Evolutionary conservation across 2,888 invertebrate genomes (phyloP), one percentile per base, ranked within the genome.

Genomic region (Conchocele bisecta): DNA sequence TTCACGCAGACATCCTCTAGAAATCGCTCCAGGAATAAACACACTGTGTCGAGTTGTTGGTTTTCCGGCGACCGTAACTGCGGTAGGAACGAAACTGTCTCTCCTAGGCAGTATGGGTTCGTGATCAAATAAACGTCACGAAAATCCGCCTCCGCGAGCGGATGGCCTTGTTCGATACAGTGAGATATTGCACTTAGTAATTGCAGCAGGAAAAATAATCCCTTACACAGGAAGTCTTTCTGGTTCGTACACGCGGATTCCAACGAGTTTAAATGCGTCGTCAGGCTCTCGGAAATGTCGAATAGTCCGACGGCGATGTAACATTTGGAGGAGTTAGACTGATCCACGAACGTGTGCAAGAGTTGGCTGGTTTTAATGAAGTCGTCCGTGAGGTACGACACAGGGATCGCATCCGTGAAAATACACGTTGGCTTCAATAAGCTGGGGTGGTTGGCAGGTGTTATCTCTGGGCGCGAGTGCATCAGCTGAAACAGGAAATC

Each of bases 161-260:
- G 81, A 66, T 83, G 86, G 0, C 87, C 86, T 67, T 85, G 84
- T 50, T 87, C 87, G 20, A 87, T 66, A 51, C 87, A 87, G 61
- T 87, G 84, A n/a, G 84, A 85, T 79, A 87, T 84, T 71, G 87
- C 86, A 81, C 87, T 87, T 24, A 87, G 66, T 17, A 87, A 70
- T 61, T 87, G 87, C 28, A 86, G 67, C 28, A 84, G 70, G 39
- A 79, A 80, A 57, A 82, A 83, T 39, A 87, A 64, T 37, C 85
- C 61, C 53, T 79, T 80, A 22, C 79, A 79, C 50, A 85, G 70
- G 63, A 83, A 84, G 24, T 79, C 82, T 41, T 79, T 77, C 44
- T 74, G 71, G 31, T 84, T 83, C 28, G 75, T 75, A 29, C 79
- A 80, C 33, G 81, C 48, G 39, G 83, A 83, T 22, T 82, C 63